Conservation (phyloP, 2,888 invertebrate species). For the Cyrtodaria siliqua region DNA sequence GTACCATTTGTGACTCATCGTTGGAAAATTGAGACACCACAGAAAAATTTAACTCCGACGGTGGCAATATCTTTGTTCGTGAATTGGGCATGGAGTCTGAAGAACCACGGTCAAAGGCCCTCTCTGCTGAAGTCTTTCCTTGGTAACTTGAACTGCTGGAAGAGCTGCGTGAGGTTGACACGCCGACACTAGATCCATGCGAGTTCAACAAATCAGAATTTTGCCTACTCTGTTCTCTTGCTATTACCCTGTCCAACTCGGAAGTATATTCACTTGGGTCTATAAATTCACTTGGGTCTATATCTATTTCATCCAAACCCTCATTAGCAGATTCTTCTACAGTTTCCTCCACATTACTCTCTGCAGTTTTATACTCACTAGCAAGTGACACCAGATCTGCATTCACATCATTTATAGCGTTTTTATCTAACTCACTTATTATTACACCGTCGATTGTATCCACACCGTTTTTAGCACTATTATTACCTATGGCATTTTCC, state of each 20-base stretch:
- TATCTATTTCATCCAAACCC: not conserved
- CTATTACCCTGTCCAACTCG: conserved; percentile 57
- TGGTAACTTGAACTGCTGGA: conserved; percentile 53
- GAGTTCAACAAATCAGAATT: conserved; percentile 52
- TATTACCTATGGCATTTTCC: conserved; percentile 10
- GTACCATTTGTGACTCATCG: conserved; percentile 31
- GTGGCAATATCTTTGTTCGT: conserved; percentile 41
- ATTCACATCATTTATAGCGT: not conserved
- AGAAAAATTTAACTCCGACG: conserved; percentile 52
- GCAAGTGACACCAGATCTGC: not conserved
- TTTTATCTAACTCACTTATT: not conserved
- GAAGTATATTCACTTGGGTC: conserved; percentile 35
- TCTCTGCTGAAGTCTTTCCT: conserved; percentile 53
- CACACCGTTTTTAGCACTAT: too few relatives aligned
- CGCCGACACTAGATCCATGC: conserved; percentile 56
- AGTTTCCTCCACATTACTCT: conserved; percentile 1
- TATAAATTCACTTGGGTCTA: not conserved
- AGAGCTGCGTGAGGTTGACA: conserved; percentile 44
- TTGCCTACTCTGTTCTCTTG: conserved; percentile 48
- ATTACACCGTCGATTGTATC: not conserved
- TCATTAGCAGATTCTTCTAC: not conserved
- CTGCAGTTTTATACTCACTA: conserved; percentile 32
- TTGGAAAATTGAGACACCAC: conserved; percentile 36
- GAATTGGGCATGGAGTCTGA: conserved; percentile 43
- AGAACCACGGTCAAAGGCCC: conserved; percentile 58